phyloP scores from a whole-genome alignment of 1,140 invertebrate species.

The Hestina assimilis region DNA sequence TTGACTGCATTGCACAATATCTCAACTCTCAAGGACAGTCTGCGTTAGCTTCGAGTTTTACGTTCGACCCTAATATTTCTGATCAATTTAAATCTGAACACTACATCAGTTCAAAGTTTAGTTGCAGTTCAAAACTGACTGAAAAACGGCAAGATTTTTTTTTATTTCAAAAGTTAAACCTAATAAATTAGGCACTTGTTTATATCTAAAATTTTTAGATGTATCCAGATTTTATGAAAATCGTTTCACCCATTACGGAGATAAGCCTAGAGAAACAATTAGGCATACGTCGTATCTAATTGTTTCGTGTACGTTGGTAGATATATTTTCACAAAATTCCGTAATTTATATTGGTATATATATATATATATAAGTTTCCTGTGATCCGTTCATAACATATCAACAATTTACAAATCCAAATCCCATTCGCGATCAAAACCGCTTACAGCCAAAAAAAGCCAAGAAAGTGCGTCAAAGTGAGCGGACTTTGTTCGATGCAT shows the following conservation, averaged over 20 bases:
- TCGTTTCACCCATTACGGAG: too few species aligned
- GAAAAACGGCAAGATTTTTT: too few species aligned
- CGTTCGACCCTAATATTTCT: conserved; percentile 9
- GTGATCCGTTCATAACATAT: background rate
- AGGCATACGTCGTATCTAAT: too few species aligned
- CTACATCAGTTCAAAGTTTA: background rate
- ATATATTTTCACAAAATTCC: too few species aligned
- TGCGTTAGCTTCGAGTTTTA: conserved; percentile 22
- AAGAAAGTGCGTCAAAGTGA: conserved; percentile 26
- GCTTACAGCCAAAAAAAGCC: background rate
- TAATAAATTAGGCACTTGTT: too few species aligned
- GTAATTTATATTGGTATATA: too few species aligned
- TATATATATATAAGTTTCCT: background rate
- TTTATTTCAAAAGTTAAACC: too few species aligned
- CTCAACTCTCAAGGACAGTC: conserved; percentile 30
- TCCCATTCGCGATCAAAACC: background rate
- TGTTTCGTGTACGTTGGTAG: too few species aligned
- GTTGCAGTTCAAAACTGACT: background rate
- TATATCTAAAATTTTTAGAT: too few species aligned
- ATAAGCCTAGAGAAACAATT: too few species aligned
- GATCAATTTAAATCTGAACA: background rate
- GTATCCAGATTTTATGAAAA: too few species aligned
- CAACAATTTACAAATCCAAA: too few species aligned
- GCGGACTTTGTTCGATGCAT: conserved; percentile 17
- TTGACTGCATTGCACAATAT: conserved; percentile 38